These are phyloP conservation scores for Heterodera schachtii DNA, from an alignment of 1,140 invertebrate genomes.

Conservation along the genomic window DNA sequence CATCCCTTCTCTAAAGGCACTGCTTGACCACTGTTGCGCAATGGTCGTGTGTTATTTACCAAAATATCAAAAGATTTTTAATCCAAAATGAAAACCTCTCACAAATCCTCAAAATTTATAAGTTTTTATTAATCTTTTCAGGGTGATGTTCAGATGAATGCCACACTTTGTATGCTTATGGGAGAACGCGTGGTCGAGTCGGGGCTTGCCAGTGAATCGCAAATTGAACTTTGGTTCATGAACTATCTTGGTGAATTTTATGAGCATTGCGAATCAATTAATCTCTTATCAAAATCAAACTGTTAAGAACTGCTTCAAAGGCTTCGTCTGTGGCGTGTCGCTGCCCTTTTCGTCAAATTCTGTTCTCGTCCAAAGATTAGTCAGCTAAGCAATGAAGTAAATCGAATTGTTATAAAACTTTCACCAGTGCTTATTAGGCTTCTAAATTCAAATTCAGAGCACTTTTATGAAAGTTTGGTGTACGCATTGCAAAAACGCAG, in stretches of 20 bases:
- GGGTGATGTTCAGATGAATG: conserved; percentile 49
- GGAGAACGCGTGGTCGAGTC: conserved; percentile 41
- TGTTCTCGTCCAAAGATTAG: conserved; percentile 38
- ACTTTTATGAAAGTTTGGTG: conserved; percentile 33
- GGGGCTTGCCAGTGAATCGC: conserved; percentile 21
- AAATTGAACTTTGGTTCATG: conserved; percentile 34
- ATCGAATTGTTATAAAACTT: background rate
- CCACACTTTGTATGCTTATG: conserved; percentile 43
- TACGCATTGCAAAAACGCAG: conserved; percentile 18
- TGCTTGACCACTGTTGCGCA: conserved; percentile 37
- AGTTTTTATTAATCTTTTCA: background rate
- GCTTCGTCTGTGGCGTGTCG: conserved; percentile 31
- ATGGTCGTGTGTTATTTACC: conserved; percentile 8
- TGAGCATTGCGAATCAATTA: background rate
- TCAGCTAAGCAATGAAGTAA: conserved; percentile 45
- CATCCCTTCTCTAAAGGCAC: conserved; percentile 33
- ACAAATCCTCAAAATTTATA: too few species aligned
- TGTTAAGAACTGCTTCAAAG: conserved; percentile 39
- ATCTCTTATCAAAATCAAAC: too few species aligned
- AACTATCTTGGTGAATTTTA: conserved; percentile 36
- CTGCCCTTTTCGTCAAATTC: conserved; percentile 32
- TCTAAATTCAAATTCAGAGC: conserved; percentile 9
- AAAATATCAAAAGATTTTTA: too few species aligned
- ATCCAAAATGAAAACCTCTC: too few species aligned
- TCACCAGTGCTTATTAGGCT: background rate